Evolutionary conservation across 2,888 invertebrate species (phyloP), one percentile per base, ranked within the genome.

Genomic region (Schizaphis graminum): DNA sequence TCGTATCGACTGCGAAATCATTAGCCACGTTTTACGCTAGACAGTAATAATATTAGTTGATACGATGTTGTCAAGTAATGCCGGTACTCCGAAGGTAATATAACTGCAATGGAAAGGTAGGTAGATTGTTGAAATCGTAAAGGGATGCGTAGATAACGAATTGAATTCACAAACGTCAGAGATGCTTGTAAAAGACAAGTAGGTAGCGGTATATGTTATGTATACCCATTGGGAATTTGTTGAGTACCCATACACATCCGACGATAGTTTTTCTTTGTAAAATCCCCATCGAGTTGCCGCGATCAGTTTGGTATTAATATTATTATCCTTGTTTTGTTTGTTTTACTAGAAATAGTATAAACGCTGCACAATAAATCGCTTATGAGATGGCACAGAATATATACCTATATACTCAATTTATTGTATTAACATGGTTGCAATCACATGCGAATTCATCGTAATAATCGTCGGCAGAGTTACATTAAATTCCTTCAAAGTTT

Each of bases 181-280:
- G 77, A 77, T 77, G 77, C 77, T 35, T 77, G 77, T 77, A 77
- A 77, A 35, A 77, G 77, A 77, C 35, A 77, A 77, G 77, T 77
- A 77, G 77, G 77, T 35, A 35, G 67, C n/a, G 35, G 35, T 77
- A 21, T 35, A 21, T 21, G 35, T 77, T 35, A 35, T 35, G 35
- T 77, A 77, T 77, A 77, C 35, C 77, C 77, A 7, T 77, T 21
- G 77, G 35, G 77, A 77, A 77, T 77, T 47, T 35, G 77, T 77
- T 8, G 77, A 77, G 35, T 77, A 77, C 77, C 21, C 21, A 77
- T 77, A 77, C 35, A 77, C 77, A 21, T 77, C 77, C 35, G 8
- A 77, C 8, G 35, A 21, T 77, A 77, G 77, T 77, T 77, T 77
- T 77, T 77, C 77, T 35, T 77, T 77, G 77, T 77, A 35, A 77